These are phyloP conservation scores for Drosophila seguyi DNA, from an alignment of 1,140 invertebrate genomes.

Conservation along the genomic window DNA sequence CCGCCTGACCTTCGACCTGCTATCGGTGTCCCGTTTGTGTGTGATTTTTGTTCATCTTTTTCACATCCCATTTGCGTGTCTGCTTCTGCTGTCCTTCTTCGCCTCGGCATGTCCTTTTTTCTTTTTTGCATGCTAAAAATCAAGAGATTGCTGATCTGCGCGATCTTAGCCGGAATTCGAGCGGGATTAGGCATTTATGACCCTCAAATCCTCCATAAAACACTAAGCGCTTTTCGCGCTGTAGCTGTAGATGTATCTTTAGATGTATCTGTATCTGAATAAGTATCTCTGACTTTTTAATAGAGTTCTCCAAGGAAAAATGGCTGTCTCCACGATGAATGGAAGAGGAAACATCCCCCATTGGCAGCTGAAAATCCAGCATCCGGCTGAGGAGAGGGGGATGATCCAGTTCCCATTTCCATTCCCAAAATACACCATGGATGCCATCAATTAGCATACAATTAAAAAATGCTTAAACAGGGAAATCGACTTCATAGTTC, in stretches of 20 bases:
- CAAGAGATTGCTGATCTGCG: slow-evolving; percentile 31
- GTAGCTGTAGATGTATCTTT: not conserved
- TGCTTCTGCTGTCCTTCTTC: slow-evolving; percentile 26
- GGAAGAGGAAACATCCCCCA: slow-evolving; percentile 16
- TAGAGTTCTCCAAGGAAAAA: slow-evolving; percentile 31
- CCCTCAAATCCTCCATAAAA: slow-evolving; percentile 74
- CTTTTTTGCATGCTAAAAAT: slow-evolving; percentile 74
- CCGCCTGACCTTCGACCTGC: slow-evolving; percentile 57
- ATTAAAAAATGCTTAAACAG: slow-evolving; percentile 80
- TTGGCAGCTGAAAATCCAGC: slow-evolving; percentile 23
- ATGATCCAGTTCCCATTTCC: not conserved
- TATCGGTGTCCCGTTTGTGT: slow-evolving; percentile 19
- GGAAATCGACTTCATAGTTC: slow-evolving; percentile 61
- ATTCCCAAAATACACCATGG: slow-evolving; percentile 58
- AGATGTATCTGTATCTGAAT: not conserved
- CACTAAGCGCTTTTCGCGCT: slow-evolving; percentile 70
- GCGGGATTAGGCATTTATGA: slow-evolving; percentile 68
- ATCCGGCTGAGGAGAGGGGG: slow-evolving; percentile 10
- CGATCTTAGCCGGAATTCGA: slow-evolving; percentile 65
- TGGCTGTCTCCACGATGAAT: slow-evolving; percentile 22
- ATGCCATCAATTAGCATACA: slow-evolving; percentile 82
- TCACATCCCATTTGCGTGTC: slow-evolving; percentile 62
- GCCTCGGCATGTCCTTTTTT: slow-evolving; percentile 38
- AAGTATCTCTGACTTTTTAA: slow-evolving; percentile 37
- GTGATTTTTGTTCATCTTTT: slow-evolving; percentile 47